Evolutionary conservation across 2,113 vertebrate species (phyloP).

Genomic region (Sylvia atricapilla): DNA sequence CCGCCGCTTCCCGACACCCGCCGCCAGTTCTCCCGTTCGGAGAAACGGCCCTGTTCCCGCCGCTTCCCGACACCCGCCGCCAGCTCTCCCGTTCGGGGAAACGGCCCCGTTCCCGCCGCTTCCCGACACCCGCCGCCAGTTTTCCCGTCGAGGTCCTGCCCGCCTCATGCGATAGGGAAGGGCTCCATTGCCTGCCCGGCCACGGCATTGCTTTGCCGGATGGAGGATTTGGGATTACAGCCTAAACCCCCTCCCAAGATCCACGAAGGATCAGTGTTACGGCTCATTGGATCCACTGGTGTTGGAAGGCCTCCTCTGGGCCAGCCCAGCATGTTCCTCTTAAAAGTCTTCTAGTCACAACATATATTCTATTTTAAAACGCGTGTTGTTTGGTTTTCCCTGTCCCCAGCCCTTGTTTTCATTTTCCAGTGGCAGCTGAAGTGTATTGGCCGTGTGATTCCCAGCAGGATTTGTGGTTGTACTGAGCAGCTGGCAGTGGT

Average conservation of each 20-base stretch:
- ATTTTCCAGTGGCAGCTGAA: neutral
- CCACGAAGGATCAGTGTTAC: neutral
- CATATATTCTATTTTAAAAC: accelerated
- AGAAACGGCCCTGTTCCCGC: neutral
- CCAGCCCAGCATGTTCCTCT: neutral
- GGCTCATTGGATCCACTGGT: neutral
- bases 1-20: too few relatives aligned
- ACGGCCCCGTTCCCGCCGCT: too few relatives aligned
- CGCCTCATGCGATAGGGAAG: neutral
- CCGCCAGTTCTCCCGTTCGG: too few relatives aligned
- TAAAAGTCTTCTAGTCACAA: neutral
- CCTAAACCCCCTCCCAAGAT: neutral
- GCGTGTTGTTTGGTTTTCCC: accelerated
- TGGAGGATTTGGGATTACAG: too few relatives aligned
- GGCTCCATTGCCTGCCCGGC: neutral
- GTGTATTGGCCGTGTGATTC: accelerated
- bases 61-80: neutral
- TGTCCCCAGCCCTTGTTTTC: neutral
- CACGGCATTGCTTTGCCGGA: neutral
- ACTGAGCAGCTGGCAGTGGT: neutral
- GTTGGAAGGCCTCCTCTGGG: too few relatives aligned
- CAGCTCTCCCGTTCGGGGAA: neutral
- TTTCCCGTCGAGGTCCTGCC: neutral
- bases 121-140: too few relatives aligned
- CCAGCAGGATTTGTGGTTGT: neutral